Base-by-base conservation (phyloP, 2,113 vertebrate genomes). In the Indicator maculatus region DNA sequence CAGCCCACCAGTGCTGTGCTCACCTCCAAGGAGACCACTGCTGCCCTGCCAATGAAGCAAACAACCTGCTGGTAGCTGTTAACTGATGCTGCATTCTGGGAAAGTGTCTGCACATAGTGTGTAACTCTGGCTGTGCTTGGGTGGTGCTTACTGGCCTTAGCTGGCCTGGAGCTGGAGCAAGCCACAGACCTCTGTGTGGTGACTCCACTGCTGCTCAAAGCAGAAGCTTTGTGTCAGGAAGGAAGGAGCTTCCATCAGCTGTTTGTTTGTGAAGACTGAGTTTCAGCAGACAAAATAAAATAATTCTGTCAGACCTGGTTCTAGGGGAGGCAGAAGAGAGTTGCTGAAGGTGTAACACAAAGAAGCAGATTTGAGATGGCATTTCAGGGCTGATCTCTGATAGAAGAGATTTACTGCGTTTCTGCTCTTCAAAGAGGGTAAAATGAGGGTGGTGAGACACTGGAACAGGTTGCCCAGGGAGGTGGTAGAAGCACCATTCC, bases 121-220 rank as follows among this genome's bases (percentile, higher is more conserved):
- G 45, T 55, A 15, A 10, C 61, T 50, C 45, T 58, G 67, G 16
- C 61, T 50, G 55, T 47, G 60, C 73, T 83, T 3, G 3, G n/a
- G 10, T 20, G 60, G 16, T 79, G 60, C 10, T 83, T 36, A 71
- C 38, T 21, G 60, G 53, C 73, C 21, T 78, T 45, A 27, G 53
- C 53, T 47, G 19, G 10, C 20, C 66, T 44, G 67, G 33, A 24
- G 10, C 31, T 28, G 50, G 45, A 83, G 45, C 27, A 36, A 53
- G 63, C 14, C 8, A 1, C 63, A 41, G 71, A 41, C 9, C 60
- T 27, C 36, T 23, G 38, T 4, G 66, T 1, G 0, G 23, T 1
- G 0, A 27, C 33, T 79, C 27, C 18, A 8, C 26, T 20, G 26
- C 15, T 2, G 8, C 33, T 39, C n/a, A 76, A 59, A 93, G 36